Evolutionary conservation across 2,113 vertebrate species (phyloP).

Genomic region (Poicephalus meyeri): DNA sequence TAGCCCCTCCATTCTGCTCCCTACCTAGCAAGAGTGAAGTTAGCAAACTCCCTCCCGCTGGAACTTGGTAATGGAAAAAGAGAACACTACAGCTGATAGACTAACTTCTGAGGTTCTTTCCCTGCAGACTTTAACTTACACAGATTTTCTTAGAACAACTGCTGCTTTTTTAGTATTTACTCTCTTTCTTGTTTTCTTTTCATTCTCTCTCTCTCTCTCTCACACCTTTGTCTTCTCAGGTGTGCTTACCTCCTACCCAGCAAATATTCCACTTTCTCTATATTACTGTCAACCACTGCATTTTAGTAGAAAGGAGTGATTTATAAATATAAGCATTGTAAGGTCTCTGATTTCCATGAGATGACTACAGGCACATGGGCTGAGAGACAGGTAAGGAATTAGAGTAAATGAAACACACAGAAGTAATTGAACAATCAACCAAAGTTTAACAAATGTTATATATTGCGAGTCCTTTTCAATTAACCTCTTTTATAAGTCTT

Average conservation of each 20-base stretch:
- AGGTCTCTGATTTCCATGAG: slow-evolving; percentile 13
- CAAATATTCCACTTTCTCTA: slow-evolving; percentile 3
- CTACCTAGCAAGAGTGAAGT: neutral
- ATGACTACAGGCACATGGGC: neutral
- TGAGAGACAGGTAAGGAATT: slow-evolving; percentile 25
- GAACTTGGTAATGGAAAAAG: neutral
- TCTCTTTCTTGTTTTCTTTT: neutral
- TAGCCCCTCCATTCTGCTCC: neutral
- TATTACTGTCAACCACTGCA: neutral
- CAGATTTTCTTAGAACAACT: slow-evolving; percentile 42
- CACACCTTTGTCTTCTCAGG: slow-evolving; percentile 46
- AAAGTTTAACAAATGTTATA: slow-evolving; percentile 43
- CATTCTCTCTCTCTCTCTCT: neutral
- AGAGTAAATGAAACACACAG: slow-evolving; percentile 45
- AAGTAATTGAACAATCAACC: slow-evolving; percentile 59
- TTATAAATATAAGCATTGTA: slow-evolving; percentile 39
- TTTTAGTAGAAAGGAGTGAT: slow-evolving; percentile 27
- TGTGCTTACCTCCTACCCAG: slow-evolving; percentile 38
- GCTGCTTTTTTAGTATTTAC: neutral
- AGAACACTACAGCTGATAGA: neutral
- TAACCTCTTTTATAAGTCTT: slow-evolving; percentile 58
- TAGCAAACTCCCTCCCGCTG: neutral
- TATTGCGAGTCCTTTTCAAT: slow-evolving; percentile 49
- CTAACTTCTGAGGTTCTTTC: slow-evolving; percentile 26
- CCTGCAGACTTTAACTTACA: slow-evolving; percentile 32